A percentile compares a stretch with the other conserved stretches of the same genome.
These are phyloP conservation scores for Leptinotarsa rubiginosa DNA, from an alignment of 2,888 invertebrate species.

Conservation along the genomic window DNA sequence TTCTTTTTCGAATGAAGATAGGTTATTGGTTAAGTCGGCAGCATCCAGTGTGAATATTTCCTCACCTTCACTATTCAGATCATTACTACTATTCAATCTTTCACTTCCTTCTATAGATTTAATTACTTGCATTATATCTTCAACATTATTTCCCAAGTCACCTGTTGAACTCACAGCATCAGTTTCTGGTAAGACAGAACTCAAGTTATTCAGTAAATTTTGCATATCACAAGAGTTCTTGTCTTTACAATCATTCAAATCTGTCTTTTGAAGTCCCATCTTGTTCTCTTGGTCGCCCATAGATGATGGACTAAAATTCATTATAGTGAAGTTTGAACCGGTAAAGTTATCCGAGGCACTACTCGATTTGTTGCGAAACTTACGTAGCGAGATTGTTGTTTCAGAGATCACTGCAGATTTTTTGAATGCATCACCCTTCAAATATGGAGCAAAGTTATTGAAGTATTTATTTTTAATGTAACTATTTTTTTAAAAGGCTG, in stretches of 20 bases:
- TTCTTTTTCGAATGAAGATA: conserved; percentile 61
- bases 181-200: conserved; percentile 56
- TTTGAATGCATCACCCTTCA: conserved; percentile 48
- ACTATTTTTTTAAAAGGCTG: conserved; percentile 58
- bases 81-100: conserved; percentile 55
- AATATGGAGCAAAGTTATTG: conserved; percentile 43
- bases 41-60: conserved; percentile 60
- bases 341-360: conserved; percentile 57
- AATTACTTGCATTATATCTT: conserved; percentile 80
- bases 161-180: conserved; percentile 62
- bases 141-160: conserved; percentile 71
- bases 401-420: conserved; percentile 39
- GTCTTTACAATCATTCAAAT: conserved; percentile 68
- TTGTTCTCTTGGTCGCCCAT: conserved; percentile 71
- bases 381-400: conserved; percentile 57
- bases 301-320: conserved; percentile 70
- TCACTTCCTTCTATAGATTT: conserved; percentile 78
- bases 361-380: conserved; percentile 48
- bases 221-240: conserved; percentile 70
- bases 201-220: conserved; percentile 74
- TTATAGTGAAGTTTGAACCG: conserved; percentile 57
- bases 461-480: conserved; percentile 54
- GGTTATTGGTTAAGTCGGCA: conserved; percentile 58
- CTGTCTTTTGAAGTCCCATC: conserved; percentile 70
- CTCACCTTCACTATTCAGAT: conserved; percentile 56